A percentile compares a stretch with the other conserved stretches of the same genome.
Evolutionary conservation across 2,797 vertebrate species (phyloP).

Genomic region (Thalassophryne amazonica): DNA sequence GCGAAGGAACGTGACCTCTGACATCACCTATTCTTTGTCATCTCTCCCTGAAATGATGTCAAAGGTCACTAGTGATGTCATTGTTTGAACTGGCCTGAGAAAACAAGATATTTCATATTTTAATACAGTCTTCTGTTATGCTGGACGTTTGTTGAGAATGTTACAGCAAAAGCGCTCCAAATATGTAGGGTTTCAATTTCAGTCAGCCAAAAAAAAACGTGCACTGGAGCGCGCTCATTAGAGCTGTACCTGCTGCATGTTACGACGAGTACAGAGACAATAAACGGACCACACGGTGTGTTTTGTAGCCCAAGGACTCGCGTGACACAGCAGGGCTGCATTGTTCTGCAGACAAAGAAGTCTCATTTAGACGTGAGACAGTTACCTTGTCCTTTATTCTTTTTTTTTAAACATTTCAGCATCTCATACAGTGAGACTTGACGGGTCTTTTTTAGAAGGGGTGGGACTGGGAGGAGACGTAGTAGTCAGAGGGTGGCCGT

Average conservation of each 20-base stretch:
- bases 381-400: slow-evolving; percentile 67
- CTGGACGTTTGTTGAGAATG: not conserved
- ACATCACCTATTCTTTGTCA: slow-evolving; percentile 63
- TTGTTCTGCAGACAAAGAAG: slow-evolving; percentile 76
- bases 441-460: slow-evolving; percentile 54
- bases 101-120: slow-evolving; percentile 34
- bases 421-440: slow-evolving; percentile 65
- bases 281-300: slow-evolving; percentile 67
- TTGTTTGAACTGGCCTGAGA: slow-evolving; percentile 44
- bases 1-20: slow-evolving; percentile 72
- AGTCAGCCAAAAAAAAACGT: slow-evolving; percentile 64
- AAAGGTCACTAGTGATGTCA: slow-evolving; percentile 74
- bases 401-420: slow-evolving; percentile 43
- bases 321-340: slow-evolving; percentile 71
- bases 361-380: slow-evolving; percentile 70
- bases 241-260: slow-evolving; percentile 66
- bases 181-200: slow-evolving; percentile 23
- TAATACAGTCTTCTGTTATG: not conserved
- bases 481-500: slow-evolving; percentile 67
- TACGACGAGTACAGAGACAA: slow-evolving; percentile 48
- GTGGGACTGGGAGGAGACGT: slow-evolving; percentile 46
- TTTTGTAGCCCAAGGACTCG: slow-evolving; percentile 69
- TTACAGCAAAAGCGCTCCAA: not conserved
- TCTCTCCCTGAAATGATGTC: slow-evolving; percentile 53
- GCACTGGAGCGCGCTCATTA: slow-evolving; percentile 66